Evolutionary conservation across 2,797 vertebrate species (phyloP).

Genomic region (Kryptopterus vitreolus): DNA sequence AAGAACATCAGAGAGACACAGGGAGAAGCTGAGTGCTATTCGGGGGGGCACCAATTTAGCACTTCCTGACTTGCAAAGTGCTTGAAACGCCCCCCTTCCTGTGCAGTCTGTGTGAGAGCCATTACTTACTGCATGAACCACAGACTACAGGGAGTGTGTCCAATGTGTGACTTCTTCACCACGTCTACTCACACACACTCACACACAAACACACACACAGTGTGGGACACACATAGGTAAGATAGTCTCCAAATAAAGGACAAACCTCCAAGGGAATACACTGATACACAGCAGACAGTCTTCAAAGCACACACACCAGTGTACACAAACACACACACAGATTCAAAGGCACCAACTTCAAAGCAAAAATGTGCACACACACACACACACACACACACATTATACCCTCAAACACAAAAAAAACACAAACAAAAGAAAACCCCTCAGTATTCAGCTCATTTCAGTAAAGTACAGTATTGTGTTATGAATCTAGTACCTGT

Average conservation of each 20-base stretch:
- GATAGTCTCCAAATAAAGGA: not conserved
- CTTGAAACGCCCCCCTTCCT: not conserved
- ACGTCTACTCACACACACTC: not conserved
- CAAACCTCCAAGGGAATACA: too few relatives aligned
- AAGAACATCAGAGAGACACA: not conserved
- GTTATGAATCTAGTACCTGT: too few relatives aligned
- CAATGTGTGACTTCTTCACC: not conserved
- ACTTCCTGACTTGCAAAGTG: not conserved
- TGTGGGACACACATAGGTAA: not conserved
- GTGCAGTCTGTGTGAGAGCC: not conserved
- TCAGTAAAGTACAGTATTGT: too few relatives aligned
- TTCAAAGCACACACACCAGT: too few relatives aligned
- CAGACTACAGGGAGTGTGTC: not conserved
- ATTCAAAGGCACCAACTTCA: not conserved
- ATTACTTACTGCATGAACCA: not conserved
- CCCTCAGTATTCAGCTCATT: too few relatives aligned
- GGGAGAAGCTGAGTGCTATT: not conserved
- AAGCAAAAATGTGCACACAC: not conserved
- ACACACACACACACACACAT: not conserved
- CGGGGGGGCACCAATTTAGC: conserved; percentile 7
- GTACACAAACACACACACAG: not conserved
- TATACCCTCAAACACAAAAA: not conserved
- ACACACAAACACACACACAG: not conserved
- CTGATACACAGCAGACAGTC: too few relatives aligned
- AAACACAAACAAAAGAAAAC: conserved; percentile 1